Percentiles rank a stretch among this genome's conserved stretches.
These are phyloP conservation scores for Ciconia maguari DNA, from an alignment of 2,113 vertebrate genomes.

Conservation along the genomic window DNA sequence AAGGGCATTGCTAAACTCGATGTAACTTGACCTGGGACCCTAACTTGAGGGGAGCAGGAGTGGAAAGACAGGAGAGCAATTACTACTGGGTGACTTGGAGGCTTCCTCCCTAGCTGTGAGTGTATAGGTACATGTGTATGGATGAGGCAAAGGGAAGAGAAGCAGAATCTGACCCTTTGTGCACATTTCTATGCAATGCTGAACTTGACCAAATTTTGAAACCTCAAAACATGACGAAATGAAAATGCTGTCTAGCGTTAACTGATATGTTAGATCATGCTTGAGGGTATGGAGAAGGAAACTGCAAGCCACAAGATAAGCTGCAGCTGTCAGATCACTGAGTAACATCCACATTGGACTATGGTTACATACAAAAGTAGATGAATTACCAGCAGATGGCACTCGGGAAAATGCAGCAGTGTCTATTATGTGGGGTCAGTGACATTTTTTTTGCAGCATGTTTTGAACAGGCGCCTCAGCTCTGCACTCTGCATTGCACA, in stretches of 20 bases:
- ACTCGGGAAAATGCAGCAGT: neutral
- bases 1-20: neutral
- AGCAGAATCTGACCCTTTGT: neutral
- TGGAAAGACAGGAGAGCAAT: neutral
- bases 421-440: neutral
- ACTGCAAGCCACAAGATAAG: neutral
- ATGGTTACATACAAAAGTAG: neutral
- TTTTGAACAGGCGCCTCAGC: neutral
- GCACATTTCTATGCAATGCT: neutral
- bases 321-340: neutral
- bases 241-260: neutral
- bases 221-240: neutral
- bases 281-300: neutral
- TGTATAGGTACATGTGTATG: too few species aligned
- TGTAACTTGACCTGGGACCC: neutral
- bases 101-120: neutral
- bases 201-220: neutral
- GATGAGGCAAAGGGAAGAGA: neutral
- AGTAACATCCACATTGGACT: neutral
- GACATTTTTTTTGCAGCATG: neutral
- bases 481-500: neutral
- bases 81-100: neutral
- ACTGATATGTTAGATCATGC: neutral
- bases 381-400: constrained; percentile 1
- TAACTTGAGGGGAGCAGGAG: neutral